Percentiles rank a stretch among this genome's conserved stretches.
phyloP scores from a whole-genome alignment of 2,113 vertebrate genomes.

The Caloenas nicobarica region DNA sequence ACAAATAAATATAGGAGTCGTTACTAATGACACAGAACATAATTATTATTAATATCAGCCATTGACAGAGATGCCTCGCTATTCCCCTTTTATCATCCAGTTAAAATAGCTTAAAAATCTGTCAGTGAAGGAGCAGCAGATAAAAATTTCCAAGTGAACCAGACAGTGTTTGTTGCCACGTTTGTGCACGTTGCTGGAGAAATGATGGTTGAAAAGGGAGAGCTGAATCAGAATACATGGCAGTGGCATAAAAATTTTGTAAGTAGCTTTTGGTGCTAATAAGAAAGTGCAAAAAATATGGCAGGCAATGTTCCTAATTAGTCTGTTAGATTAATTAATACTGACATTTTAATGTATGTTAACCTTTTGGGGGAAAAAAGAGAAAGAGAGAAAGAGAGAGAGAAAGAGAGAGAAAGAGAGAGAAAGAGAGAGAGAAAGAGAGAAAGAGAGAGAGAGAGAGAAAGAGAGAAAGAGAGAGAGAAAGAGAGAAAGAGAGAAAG shows the following conservation, averaged over 20 bases:
- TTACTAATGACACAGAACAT: neutral
- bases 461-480: too few species aligned
- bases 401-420: too few species aligned
- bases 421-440: too few species aligned
- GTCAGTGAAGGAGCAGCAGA: neutral
- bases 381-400: too few species aligned
- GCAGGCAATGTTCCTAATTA: neutral
- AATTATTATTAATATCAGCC: neutral
- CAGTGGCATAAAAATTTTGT: neutral
- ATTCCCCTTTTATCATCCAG: fast-evolving
- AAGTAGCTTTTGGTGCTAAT: neutral
- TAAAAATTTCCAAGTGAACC: neutral
- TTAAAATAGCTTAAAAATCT: neutral
- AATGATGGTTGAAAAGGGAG: neutral
- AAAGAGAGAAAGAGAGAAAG: too few species aligned
- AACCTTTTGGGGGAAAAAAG: neutral
- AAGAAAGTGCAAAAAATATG: neutral
- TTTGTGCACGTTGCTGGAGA: neutral
- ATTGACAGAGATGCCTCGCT: neutral
- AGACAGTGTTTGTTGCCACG: neutral
- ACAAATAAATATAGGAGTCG: neutral
- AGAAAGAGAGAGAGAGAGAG: too few species aligned
- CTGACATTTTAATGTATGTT: neutral
- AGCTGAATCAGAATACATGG: neutral
- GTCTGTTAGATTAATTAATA: neutral